Conservation (phyloP, 2,797 vertebrate genomes). For the Aratinga solstitialis region DNA sequence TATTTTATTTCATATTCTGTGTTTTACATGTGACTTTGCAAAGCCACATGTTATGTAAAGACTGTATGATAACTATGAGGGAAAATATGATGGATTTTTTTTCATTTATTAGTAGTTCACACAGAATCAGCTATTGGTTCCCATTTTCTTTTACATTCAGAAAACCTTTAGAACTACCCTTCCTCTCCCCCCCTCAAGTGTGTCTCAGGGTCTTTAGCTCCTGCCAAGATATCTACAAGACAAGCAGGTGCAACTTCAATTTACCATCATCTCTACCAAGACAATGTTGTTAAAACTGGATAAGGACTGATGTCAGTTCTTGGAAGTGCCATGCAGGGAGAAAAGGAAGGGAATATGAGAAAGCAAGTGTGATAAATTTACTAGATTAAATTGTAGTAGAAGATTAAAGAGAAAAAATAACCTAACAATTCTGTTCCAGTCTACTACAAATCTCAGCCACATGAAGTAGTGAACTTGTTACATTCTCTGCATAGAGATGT, state of each 20-base stretch:
- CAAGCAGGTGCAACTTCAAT: neutral
- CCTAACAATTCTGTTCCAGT: neutral
- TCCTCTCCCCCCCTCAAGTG: rapidly evolving
- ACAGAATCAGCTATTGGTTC: neutral
- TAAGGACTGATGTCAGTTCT: neutral
- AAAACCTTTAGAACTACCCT: neutral
- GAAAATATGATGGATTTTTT: neutral
- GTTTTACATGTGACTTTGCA: neutral
- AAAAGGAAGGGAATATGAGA: neutral
- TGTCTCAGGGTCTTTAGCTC: neutral
- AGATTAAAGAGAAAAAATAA: neutral
- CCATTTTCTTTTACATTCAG: neutral
- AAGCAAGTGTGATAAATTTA: neutral
- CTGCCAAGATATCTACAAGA: neutral
- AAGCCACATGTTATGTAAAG: neutral
- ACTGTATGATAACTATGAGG: neutral
- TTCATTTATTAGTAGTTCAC: neutral
- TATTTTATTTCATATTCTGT: neutral
- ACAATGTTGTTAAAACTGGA: neutral
- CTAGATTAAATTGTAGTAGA: neutral
- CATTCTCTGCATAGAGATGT: neutral
- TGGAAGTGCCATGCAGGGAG: neutral
- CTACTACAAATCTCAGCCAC: neutral
- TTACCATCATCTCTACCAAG: neutral
- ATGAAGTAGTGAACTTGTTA: neutral